Percentiles rank a stretch among this genome's conserved stretches.
These are phyloP conservation scores for Chironex yamaguchii DNA, from an alignment of 30 jellyfish, hydroid and myxozoan species.

Conservation along the genomic window DNA sequence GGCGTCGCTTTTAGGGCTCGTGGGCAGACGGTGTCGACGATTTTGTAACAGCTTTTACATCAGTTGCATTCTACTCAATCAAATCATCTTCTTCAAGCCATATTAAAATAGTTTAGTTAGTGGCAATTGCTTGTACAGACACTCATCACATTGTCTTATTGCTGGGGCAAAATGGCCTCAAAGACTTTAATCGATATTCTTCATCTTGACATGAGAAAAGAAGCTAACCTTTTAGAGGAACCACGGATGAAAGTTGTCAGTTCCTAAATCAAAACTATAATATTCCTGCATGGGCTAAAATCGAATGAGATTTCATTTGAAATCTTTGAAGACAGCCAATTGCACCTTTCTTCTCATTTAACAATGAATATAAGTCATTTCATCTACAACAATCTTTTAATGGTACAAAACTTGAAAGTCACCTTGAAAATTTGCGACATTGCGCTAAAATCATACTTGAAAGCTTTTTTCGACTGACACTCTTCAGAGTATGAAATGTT, in stretches of 20 bases:
- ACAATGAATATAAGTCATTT: slow-evolving; percentile 48
- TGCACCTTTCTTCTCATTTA: slow-evolving; percentile 53
- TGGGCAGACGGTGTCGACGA: too few species aligned
- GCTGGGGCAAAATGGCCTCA: slow-evolving; percentile 46
- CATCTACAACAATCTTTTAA: too few species aligned
- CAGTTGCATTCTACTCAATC: slow-evolving; percentile 35
- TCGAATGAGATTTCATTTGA: slow-evolving; percentile 54
- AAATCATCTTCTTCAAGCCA: slow-evolving; percentile 42
- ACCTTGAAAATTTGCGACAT: too few species aligned
- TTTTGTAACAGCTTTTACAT: slow-evolving; percentile 58
- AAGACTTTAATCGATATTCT: slow-evolving; percentile 28
- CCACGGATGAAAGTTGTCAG: slow-evolving; percentile 42
- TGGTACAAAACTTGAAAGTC: too few species aligned
- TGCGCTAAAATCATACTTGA: too few species aligned
- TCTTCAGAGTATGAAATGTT: too few species aligned
- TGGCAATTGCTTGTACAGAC: slow-evolving; percentile 38
- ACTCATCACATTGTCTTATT: slow-evolving; percentile 30
- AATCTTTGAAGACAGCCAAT: slow-evolving; percentile 54
- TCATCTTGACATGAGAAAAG: slow-evolving; percentile 1
- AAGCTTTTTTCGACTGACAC: too few species aligned
- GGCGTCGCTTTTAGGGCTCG: too few species aligned
- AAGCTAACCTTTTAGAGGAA: slow-evolving; percentile 48
- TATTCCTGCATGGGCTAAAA: slow-evolving; percentile 35
- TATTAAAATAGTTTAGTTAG: slow-evolving; percentile 10
- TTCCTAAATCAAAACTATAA: neutral